These are phyloP conservation scores for Gallinago nigripennis DNA, from an alignment of 2,797 vertebrate species.

Conservation along the genomic window DNA sequence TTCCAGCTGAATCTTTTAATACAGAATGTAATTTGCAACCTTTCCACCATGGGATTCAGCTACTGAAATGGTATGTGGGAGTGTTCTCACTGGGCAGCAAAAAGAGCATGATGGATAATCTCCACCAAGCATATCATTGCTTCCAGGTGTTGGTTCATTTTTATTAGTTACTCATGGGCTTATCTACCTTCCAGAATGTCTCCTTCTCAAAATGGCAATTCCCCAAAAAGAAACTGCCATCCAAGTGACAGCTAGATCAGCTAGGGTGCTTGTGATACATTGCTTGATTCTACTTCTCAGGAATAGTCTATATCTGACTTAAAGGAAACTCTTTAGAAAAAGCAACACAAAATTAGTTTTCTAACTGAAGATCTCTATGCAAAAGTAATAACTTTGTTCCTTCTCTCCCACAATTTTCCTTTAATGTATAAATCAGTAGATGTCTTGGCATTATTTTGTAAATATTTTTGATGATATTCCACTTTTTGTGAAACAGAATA, in stretches of 20 bases:
- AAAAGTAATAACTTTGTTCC: background rate
- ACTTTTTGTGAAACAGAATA: background rate
- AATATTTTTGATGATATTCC: background rate
- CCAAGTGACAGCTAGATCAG: background rate
- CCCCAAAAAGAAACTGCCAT: conserved; percentile 18
- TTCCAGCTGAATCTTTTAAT: conserved; percentile 58
- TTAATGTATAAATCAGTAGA: background rate
- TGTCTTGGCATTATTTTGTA: background rate
- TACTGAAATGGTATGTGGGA: conserved; percentile 37
- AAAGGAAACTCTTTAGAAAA: conserved; percentile 50
- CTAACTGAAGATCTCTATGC: background rate
- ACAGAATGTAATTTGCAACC: conserved; percentile 9
- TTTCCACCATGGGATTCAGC: conserved; percentile 37
- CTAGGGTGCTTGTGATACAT: background rate
- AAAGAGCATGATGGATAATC: conserved; percentile 67
- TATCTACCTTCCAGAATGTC: conserved; percentile 50
- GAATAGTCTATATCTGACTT: conserved; percentile 33
- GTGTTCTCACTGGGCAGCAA: conserved; percentile 51
- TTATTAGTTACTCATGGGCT: conserved; percentile 38
- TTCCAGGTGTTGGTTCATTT: conserved; percentile 71
- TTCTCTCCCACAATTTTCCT: background rate
- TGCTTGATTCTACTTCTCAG: conserved; percentile 18
- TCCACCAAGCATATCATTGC: conserved; percentile 52
- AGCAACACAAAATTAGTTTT: background rate
- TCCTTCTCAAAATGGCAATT: conserved; percentile 47